Conservation (phyloP, 2,888 invertebrate species). For the Agrochola macilenta region DNA sequence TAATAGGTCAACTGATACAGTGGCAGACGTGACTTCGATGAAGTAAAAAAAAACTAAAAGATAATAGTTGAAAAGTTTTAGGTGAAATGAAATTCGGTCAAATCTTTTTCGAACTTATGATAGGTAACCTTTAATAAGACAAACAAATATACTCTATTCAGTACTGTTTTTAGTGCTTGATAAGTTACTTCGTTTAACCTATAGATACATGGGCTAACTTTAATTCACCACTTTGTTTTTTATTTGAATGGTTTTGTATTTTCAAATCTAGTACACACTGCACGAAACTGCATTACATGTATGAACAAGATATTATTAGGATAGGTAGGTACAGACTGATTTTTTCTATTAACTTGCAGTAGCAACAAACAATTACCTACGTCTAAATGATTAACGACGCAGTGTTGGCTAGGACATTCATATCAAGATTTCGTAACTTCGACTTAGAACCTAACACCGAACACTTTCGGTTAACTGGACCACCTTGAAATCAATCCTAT, state of each 20-base stretch:
- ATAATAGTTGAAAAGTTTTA: too few relatives aligned
- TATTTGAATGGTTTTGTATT: background rate
- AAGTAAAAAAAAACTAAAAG: too few relatives aligned
- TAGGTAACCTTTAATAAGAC: too few relatives aligned
- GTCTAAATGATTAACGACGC: constrained; percentile 32
- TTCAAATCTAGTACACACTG: background rate
- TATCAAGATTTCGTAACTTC: constrained; percentile 47
- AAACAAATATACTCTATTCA: too few relatives aligned
- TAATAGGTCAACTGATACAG: too few relatives aligned
- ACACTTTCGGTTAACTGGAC: constrained; percentile 67
- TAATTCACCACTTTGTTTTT: background rate
- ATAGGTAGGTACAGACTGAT: background rate
- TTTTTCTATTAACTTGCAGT: background rate
- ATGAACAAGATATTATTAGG: background rate
- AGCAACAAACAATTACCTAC: constrained; percentile 7
- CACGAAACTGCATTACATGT: background rate
- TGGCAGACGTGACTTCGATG: too few relatives aligned
- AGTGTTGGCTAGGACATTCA: constrained; percentile 35
- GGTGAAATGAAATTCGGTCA: too few relatives aligned
- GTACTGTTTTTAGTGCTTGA: background rate
- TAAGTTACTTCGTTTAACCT: background rate
- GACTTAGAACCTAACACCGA: constrained; percentile 44
- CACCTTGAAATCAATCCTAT: constrained; percentile 80
- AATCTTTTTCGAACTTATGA: too few relatives aligned
- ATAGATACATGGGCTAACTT: background rate